Conservation (phyloP, 2,888 invertebrate genomes). For the Sphecodes monilicornis region DNA sequence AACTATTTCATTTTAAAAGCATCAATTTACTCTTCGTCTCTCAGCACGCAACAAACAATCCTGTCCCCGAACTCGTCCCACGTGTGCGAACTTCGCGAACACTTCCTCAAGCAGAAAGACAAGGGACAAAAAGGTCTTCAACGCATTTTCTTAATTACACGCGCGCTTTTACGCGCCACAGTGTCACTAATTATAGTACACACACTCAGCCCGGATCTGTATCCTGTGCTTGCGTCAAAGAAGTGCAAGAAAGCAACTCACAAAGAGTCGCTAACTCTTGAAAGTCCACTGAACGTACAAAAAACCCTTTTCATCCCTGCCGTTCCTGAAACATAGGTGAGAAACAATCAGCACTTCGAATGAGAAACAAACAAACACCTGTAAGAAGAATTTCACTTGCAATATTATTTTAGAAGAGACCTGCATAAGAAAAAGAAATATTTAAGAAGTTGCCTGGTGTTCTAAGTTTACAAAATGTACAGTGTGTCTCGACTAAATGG, state of each 20-base stretch:
- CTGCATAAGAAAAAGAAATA: background rate
- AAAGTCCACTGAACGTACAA: background rate
- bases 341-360: background rate
- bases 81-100: constrained; percentile 6
- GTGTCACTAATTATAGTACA: constrained; percentile 17
- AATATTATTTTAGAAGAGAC: background rate
- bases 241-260: background rate
- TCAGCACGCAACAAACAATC: background rate
- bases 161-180: background rate
- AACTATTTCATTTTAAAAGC: background rate
- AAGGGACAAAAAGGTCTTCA: background rate
- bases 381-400: background rate
- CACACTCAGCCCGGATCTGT: background rate
- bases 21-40: background rate
- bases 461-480: background rate
- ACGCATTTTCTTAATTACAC: constrained; percentile 26
- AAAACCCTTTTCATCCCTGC: background rate
- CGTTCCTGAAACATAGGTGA: background rate
- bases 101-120: background rate
- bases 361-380: background rate
- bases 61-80: background rate
- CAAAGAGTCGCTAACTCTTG: background rate
- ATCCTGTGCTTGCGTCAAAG: background rate
- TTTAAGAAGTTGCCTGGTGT: background rate
- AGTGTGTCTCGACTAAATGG: no score